Evolutionary conservation across 2,888 invertebrate genomes (phyloP).

Genomic region (Pachycephus smyrnensis): DNA sequence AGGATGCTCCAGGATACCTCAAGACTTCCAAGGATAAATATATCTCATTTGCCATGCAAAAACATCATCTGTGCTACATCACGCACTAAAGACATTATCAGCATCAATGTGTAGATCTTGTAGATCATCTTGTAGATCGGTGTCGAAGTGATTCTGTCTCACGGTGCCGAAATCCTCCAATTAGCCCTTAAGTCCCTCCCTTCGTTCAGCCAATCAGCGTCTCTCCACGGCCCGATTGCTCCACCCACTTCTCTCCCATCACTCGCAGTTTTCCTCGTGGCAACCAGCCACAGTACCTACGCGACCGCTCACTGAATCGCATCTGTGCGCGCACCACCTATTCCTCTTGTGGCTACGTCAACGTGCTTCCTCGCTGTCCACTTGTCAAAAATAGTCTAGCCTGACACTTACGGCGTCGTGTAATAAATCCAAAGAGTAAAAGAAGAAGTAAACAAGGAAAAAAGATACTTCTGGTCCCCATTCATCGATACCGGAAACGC

Average conservation of each 20-base stretch:
- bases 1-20: neutral
- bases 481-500: neutral
- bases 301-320: slow-evolving; percentile 57
- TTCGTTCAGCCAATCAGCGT: slow-evolving; percentile 24
- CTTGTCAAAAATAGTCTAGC: slow-evolving; percentile 3
- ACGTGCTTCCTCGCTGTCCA: slow-evolving; percentile 9
- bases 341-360: slow-evolving; percentile 3
- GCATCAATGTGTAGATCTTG: neutral
- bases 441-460: neutral
- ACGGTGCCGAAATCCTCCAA: slow-evolving; percentile 51
- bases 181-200: slow-evolving; percentile 39
- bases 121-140: neutral
- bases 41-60: neutral
- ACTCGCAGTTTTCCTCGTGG: slow-evolving; percentile 61
- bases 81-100: neutral
- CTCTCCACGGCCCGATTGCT: slow-evolving; percentile 28
- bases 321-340: slow-evolving; percentile 31
- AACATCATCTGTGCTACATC: neutral
- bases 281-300: slow-evolving; percentile 55
- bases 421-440: neutral
- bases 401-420: neutral
- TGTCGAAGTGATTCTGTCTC: slow-evolving; percentile 4
- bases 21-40: neutral
- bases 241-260: slow-evolving; percentile 45
- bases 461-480: neutral